Evolutionary conservation across 2,888 invertebrate genomes (phyloP).

Genomic region (Oxystoma pomonae): DNA sequence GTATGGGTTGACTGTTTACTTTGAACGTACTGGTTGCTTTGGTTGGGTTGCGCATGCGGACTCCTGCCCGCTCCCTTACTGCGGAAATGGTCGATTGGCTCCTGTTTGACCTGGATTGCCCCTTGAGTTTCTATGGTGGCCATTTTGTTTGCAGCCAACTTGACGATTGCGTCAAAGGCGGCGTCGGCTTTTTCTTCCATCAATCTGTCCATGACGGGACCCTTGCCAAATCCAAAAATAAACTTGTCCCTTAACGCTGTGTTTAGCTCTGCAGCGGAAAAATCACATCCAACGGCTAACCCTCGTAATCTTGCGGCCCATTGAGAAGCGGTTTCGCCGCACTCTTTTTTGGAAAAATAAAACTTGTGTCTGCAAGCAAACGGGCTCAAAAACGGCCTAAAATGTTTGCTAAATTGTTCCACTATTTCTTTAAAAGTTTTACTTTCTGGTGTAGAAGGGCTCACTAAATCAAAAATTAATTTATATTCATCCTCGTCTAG

Average conservation of each 20-base stretch:
- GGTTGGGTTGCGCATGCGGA: no score
- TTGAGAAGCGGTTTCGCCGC: constrained; percentile 21
- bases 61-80: no score
- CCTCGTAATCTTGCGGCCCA: constrained; percentile 26
- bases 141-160: constrained; percentile 12
- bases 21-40: no score
- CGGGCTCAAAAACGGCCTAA: constrained; percentile 7
- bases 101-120: constrained; percentile 3
- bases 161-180: constrained; percentile 8
- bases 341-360: constrained; percentile 21
- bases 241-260: constrained; percentile 24
- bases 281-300: constrained; percentile 24
- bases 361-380: constrained; percentile 26
- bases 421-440: constrained; percentile 4
- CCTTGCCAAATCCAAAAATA: constrained; percentile 22
- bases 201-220: constrained; percentile 17
- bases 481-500: neutral
- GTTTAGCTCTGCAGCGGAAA: constrained; percentile 20
- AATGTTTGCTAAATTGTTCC: constrained; percentile 4
- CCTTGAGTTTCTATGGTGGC: constrained; percentile 7
- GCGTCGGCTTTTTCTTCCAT: constrained; percentile 17
- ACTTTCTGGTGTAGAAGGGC: constrained; percentile 10
- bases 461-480: constrained; percentile 6
- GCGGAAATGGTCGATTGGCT: constrained; percentile 3
- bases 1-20: no score